Evolutionary conservation across 2,888 invertebrate species (phyloP), one percentile per base, ranked within the genome.

Genomic region (Heliconius ethilla): DNA sequence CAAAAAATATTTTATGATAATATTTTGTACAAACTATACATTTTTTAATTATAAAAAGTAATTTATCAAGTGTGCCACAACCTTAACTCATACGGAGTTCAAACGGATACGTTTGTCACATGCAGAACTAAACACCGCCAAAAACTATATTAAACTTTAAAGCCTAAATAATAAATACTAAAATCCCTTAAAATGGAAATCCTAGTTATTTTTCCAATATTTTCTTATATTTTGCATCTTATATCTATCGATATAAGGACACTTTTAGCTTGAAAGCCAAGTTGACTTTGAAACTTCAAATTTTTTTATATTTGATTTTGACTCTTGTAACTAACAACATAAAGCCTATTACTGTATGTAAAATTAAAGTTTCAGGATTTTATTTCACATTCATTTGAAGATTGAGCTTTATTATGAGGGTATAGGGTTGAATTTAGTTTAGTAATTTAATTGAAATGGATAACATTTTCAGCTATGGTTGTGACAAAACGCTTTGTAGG

Each of bases 381-480:
- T 10, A 63, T 62, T 27, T 11, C 18, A 40, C 11, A 3, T 1
- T n/a, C 6, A 13, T 27, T 51, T 11, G 13, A 59, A 75, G 27
- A 66, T 55, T 65, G n/a, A 70, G 11, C 62, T 40, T 45, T 70
- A 70, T 27, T 2, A 1, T 0, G 25, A 4, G n/a, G 0, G 0
- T 0, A 25, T 76, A 65, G 37, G 29, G 76, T 51, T 29, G 45
- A 37, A 51, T 65, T 65, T 76, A 22, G 40, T 7, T 65, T 62
- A 18, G 51, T 65, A 72, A 22, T 25, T 11, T 22, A n/a, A 55
- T 1, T 33, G 13, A 33, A 25, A 59, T 70, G 76, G 81, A 81
- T 78, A 79, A 79, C 78, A 79, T 81, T 79, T 80, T 79, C 75
- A 79, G 81, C 79, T 79, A 40, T 79, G 78, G 81, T 81, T 79